Evolutionary conservation across 1,140 invertebrate species (phyloP), one percentile per base, ranked within the genome.

Genomic region (Grapholita molesta): DNA sequence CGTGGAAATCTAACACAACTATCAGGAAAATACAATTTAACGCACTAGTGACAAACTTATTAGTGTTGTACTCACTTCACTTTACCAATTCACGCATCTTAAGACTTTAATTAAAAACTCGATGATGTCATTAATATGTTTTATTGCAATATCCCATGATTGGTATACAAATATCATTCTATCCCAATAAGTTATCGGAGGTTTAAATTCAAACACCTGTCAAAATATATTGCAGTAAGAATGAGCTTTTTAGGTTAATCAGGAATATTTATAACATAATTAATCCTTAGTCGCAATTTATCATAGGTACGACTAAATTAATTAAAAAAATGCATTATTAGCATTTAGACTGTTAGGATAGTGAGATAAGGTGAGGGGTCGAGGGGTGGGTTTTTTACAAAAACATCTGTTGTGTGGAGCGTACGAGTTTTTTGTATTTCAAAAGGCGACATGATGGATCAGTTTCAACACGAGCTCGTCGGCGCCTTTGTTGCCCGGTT

Each of bases 371-470:
- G 24, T 42, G 25, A 25, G 76, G 82, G 79, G 78, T 81, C 72
- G 82, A 75, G 84, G 84, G 82, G 83, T 73, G 79, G 71, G 82
- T 90, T 89, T 76, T 91, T 89, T 89, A 86, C 75, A 64, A 85
- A 89, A 88, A 87, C 89, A 91, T 91, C 89, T 91, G 89, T 91
- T 91, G 85, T 89, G 80, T 88, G 77, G 72, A 83, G 83, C 82
- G 80, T 84, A 86, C 83, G 85, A 85, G 84, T 87, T 80, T 88
- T 91, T 89, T 89, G 84, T 88, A 88, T 91, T 89, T 89, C 83
- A 90, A 89, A 91, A 91, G 88, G 86, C 89, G 88, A 90, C 89
- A 89, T 90, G 89, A 91, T 90, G 88, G 88, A 91, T 91, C 89
- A 90, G 89, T 90, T 90, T 91, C 89, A 91, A 91, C 89, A 88